phyloP scores from a whole-genome alignment of 2,888 invertebrate species.

The Perizoma flavofasciatum region DNA sequence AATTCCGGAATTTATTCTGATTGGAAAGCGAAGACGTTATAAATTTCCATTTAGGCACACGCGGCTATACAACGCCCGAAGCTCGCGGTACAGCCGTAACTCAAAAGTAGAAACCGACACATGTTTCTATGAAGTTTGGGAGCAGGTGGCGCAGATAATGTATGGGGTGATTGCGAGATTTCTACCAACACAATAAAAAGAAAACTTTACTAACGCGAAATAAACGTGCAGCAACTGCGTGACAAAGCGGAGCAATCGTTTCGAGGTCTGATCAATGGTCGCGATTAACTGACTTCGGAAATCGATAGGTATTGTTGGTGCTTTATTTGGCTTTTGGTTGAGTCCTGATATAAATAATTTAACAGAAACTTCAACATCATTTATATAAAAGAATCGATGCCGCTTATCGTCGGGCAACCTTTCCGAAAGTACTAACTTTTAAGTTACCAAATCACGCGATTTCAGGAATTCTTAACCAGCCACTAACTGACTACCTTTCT shows the following conservation, averaged over 20 bases:
- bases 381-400: constrained; percentile 22
- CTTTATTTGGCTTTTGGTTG: constrained; percentile 22
- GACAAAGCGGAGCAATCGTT: constrained; percentile 33
- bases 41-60: constrained; percentile 68
- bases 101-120: constrained; percentile 63
- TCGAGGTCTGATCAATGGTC: constrained; percentile 35
- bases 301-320: constrained; percentile 31
- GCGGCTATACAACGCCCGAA: constrained; percentile 54
- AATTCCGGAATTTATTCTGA: constrained; percentile 45
- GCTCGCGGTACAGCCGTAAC: constrained; percentile 24
- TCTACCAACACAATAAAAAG: constrained; percentile 33
- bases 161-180: constrained; percentile 40
- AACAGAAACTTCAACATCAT: constrained; percentile 16
- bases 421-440: constrained; percentile 13
- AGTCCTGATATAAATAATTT: constrained; percentile 15
- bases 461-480: constrained; percentile 8
- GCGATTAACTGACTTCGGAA: constrained; percentile 34
- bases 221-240: constrained; percentile 31
- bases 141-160: constrained; percentile 60
- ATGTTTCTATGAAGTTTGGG: constrained; percentile 58
- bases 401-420: constrained; percentile 33
- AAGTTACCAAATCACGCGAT: constrained; percentile 29
- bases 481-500: constrained; percentile 18
- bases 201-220: constrained; percentile 33
- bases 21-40: constrained; percentile 54